phyloP scores from a whole-genome alignment of 2,113 vertebrate species.

The Oenanthe oenanthe region DNA sequence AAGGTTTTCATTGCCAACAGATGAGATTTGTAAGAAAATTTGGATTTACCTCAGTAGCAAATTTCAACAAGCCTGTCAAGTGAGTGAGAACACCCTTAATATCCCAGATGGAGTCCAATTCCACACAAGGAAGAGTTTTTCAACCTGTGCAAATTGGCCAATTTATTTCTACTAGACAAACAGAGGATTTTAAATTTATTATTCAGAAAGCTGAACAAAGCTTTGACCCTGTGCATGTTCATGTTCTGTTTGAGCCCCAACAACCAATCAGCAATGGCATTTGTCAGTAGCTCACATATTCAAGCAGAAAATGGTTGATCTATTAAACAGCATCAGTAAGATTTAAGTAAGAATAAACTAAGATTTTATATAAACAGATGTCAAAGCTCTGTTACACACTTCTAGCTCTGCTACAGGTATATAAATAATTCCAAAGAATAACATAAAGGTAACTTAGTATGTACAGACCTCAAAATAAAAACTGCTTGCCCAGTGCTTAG shows the following conservation, averaged over 20 bases:
- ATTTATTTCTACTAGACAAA: background rate
- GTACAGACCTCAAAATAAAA: background rate
- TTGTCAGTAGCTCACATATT: background rate
- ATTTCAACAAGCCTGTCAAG: background rate
- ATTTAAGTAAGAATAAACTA: background rate
- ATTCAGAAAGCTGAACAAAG: background rate
- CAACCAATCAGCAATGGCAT: background rate
- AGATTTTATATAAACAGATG: background rate
- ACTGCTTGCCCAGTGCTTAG: background rate
- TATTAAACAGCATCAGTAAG: background rate
- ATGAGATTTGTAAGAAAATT: background rate
- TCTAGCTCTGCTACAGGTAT: background rate
- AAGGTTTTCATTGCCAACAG: background rate
- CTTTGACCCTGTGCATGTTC: background rate
- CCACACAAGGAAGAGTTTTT: background rate
- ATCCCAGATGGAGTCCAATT: background rate
- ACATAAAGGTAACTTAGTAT: background rate
- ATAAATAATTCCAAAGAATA: background rate
- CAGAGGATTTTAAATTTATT: background rate
- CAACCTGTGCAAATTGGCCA: background rate
- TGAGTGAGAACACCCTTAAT: background rate
- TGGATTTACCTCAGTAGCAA: background rate
- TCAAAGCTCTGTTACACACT: background rate
- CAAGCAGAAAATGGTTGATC: background rate
- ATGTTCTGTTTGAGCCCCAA: background rate